A percentile compares a stretch with the other conserved stretches of the same genome.
phyloP scores from a whole-genome alignment of 2,888 invertebrate genomes.

The Parthenolecanium corni region DNA sequence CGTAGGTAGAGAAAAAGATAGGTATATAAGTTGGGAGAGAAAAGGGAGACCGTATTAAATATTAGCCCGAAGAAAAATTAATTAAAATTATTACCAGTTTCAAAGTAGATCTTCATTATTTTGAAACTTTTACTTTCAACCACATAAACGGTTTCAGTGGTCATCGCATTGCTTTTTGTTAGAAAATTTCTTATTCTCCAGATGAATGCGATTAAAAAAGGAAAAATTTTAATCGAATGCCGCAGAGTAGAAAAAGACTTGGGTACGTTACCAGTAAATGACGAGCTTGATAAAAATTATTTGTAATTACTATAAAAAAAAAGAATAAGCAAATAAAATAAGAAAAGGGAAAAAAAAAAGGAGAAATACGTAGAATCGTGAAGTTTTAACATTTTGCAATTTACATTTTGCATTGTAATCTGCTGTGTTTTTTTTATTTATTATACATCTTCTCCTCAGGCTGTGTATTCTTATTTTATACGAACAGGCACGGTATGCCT shows the following conservation, averaged over 20 bases:
- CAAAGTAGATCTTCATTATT: constrained; percentile 27
- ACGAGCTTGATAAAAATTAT: too few relatives aligned
- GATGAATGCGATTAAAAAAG: background rate
- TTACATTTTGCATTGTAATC: background rate
- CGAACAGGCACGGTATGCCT: too few relatives aligned
- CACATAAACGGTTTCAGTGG: background rate
- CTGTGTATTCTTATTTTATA: too few relatives aligned
- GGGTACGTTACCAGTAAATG: too few relatives aligned
- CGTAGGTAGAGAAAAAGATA: constrained; percentile 15
- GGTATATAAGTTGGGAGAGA: background rate
- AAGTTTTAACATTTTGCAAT: background rate
- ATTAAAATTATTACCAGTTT: constrained; percentile 25
- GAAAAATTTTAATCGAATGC: constrained; percentile 7
- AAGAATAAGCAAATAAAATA: too few relatives aligned
- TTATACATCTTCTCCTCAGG: too few relatives aligned
- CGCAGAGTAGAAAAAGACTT: too few relatives aligned
- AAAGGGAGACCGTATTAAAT: constrained; percentile 10
- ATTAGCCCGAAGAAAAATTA: constrained; percentile 22
- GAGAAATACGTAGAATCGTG: background rate
- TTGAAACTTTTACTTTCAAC: constrained; percentile 3
- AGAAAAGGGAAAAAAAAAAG: too few relatives aligned
- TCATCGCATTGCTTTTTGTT: background rate
- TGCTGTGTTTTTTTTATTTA: background rate
- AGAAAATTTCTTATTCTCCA: too few relatives aligned
- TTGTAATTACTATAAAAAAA: too few relatives aligned